Conservation (phyloP, 2,797 vertebrate genomes). For the Coracias cyanogaster region DNA sequence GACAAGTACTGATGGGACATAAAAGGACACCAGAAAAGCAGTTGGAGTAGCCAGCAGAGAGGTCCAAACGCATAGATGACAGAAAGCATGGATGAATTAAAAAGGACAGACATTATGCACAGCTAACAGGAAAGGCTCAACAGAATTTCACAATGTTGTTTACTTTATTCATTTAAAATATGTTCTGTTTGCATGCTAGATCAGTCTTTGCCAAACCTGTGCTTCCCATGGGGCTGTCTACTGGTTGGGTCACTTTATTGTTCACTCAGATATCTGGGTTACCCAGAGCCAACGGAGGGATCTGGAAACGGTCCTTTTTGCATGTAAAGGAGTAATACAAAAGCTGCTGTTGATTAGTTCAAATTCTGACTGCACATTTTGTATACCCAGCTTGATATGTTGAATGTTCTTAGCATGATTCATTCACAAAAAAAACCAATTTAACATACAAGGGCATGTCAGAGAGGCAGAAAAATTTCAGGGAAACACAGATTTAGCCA, state of each 20-base stretch:
- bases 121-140: not conserved
- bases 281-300: not conserved
- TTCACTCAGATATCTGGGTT: not conserved
- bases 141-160: not conserved
- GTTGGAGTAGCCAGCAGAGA: not conserved
- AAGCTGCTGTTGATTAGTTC: conserved; percentile 1
- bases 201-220: not conserved
- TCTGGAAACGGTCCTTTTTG: not conserved
- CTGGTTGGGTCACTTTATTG: not conserved
- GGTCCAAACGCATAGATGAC: not conserved
- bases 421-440: conserved; percentile 1
- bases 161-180: not conserved
- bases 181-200: not conserved
- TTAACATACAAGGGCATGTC: not conserved
- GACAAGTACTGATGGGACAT: not conserved
- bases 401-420: not conserved
- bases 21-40: not conserved
- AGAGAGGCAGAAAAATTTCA: not conserved
- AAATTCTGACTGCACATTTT: not conserved
- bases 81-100: not conserved
- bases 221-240: not conserved
- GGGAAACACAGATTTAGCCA: not conserved
- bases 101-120: not conserved
- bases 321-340: not conserved
- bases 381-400: not conserved